Conservation (phyloP, 2,888 invertebrate genomes). For the Ochropacha duplaris region DNA sequence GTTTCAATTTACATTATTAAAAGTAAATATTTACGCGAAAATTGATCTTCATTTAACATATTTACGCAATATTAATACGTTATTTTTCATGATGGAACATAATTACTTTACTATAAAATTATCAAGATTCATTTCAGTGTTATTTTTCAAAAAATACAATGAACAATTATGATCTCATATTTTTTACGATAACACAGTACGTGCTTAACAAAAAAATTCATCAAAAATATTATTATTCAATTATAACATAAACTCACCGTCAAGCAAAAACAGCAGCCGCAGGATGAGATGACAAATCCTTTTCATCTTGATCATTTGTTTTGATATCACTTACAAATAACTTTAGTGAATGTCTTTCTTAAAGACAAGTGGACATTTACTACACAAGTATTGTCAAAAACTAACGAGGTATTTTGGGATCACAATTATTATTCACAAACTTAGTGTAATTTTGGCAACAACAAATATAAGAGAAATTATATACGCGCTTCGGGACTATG, state of each 20-base stretch:
- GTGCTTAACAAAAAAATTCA: no score
- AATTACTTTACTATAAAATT: no score
- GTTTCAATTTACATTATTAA: background rate
- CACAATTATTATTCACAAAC: slow-evolving; percentile 21
- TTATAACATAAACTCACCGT: slow-evolving; percentile 50
- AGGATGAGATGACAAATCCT: slow-evolving; percentile 75
- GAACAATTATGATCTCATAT: no score
- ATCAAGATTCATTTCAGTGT: no score
- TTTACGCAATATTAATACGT: no score
- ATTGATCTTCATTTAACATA: no score
- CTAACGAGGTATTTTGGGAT: slow-evolving; percentile 24
- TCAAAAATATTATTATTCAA: slow-evolving; percentile 1
- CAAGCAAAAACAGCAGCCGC: slow-evolving; percentile 68
- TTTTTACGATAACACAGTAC: no score
- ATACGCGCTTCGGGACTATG: background rate
- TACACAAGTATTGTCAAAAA: slow-evolving; percentile 6
- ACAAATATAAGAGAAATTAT: background rate
- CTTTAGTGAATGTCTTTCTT: slow-evolving; percentile 24
- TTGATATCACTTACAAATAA: slow-evolving; percentile 22
- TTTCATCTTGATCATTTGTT: slow-evolving; percentile 67
- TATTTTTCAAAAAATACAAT: no score
- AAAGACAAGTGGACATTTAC: slow-evolving; percentile 12
- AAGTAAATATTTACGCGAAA: background rate
- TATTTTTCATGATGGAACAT: no score
- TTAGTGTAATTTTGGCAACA: background rate